phyloP scores from a whole-genome alignment of 2,797 vertebrate species.

The Rhinatrema bivittatum region DNA sequence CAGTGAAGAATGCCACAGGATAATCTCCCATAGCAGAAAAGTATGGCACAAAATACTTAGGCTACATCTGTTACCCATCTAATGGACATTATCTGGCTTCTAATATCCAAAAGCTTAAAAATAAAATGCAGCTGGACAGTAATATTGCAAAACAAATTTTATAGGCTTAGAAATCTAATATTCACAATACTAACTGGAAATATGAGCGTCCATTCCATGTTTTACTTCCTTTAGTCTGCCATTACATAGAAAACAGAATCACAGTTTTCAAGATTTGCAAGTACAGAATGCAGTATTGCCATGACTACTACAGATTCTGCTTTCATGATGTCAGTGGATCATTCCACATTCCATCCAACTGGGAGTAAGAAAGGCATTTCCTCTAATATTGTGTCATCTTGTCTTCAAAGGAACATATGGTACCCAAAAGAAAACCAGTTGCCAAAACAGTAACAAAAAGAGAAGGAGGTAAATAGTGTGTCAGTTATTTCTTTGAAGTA shows the following conservation, averaged over 20 bases:
- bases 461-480: background rate
- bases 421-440: background rate
- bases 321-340: constrained; percentile 11
- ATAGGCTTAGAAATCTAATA: constrained; percentile 21
- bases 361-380: constrained; percentile 3
- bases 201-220: constrained; percentile 23
- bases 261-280: background rate
- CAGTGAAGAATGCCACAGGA: too few relatives aligned
- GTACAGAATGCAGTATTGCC: constrained; percentile 22
- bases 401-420: background rate
- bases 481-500: background rate
- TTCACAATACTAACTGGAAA: constrained; percentile 36
- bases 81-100: constrained; percentile 11
- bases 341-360: constrained; percentile 24
- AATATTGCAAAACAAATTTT: background rate
- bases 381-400: background rate
- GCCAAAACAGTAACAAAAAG: background rate
- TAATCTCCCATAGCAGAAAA: too few relatives aligned
- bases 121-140: constrained; percentile 25
- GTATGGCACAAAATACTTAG: too few relatives aligned
- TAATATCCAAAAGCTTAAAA: constrained; percentile 16
- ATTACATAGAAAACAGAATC: constrained; percentile 4
- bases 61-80: background rate
- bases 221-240: constrained; percentile 16
- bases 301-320: constrained; percentile 35